Percentiles rank a stretch among this genome's conserved stretches.
Evolutionary conservation across 2,797 vertebrate genomes (phyloP).

Genomic region (Pteronotus mesoamericanus): DNA sequence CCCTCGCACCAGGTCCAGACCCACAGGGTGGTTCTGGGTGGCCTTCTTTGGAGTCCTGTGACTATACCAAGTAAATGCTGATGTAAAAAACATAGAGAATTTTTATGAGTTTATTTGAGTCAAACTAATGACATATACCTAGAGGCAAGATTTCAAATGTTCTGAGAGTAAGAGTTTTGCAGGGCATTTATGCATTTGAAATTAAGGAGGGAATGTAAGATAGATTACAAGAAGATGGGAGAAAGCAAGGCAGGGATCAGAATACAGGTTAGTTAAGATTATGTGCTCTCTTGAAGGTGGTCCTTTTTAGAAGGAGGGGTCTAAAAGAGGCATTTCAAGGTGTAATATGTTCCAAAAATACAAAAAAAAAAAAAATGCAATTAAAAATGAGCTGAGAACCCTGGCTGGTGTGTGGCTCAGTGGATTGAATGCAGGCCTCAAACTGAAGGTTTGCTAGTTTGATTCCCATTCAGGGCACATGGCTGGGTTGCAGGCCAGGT

Average conservation of each 20-base stretch:
- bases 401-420: background rate
- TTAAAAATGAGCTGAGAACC: background rate
- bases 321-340: background rate
- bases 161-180: background rate
- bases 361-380: background rate
- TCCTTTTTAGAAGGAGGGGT: background rate
- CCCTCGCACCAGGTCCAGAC: background rate
- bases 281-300: background rate
- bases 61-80: background rate
- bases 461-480: background rate
- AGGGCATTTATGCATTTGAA: background rate
- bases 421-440: background rate
- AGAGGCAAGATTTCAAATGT: background rate
- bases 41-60: background rate
- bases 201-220: background rate
- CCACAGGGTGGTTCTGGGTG: background rate
- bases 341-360: background rate
- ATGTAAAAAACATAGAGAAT: background rate
- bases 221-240: background rate
- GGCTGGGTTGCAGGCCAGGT: background rate
- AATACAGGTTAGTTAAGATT: background rate
- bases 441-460: background rate
- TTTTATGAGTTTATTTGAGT: background rate
- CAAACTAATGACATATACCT: background rate
- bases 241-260: background rate